phyloP scores from a whole-genome alignment of 2,113 vertebrate genomes.

The Atrichornis clamosus region DNA sequence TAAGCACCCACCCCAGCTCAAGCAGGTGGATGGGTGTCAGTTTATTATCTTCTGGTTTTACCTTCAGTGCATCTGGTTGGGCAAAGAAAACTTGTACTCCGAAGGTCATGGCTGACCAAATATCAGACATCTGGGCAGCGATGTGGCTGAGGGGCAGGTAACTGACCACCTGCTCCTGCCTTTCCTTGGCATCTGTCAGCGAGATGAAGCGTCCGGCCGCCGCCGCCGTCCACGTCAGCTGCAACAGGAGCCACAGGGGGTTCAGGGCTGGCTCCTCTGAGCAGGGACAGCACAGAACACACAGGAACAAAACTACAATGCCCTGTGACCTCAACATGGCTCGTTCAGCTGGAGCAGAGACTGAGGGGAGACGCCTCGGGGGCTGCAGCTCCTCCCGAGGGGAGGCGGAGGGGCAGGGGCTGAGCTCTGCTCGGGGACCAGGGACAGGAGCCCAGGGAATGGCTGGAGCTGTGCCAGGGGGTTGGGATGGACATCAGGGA shows the following conservation, averaged over 20 bases:
- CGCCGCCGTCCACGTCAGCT: conserved; percentile 86
- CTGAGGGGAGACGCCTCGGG: background rate
- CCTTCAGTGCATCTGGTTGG: conserved; percentile 89
- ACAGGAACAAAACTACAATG: accelerated
- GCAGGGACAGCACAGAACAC: background rate
- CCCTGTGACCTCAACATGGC: accelerated
- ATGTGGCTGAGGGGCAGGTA: conserved; percentile 96
- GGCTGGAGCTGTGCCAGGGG: background rate
- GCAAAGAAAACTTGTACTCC: conserved; percentile 84
- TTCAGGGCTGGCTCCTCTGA: accelerated
- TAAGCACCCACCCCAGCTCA: background rate
- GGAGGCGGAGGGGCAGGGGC: background rate
- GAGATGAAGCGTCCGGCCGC: conserved; percentile 8
- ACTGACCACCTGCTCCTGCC: conserved; percentile 86
- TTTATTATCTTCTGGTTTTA: conserved; percentile 29
- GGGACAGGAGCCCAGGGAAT: background rate
- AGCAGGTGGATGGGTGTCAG: background rate
- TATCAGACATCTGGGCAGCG: conserved; percentile 88
- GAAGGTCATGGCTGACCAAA: conserved; percentile 82
- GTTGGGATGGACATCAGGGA: background rate
- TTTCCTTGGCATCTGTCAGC: background rate
- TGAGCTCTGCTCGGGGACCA: background rate
- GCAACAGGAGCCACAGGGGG: background rate
- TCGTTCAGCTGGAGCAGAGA: background rate
- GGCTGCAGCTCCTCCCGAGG: background rate